Evolutionary conservation across 2,888 invertebrate species (phyloP).

Genomic region (Spodoptera picta): DNA sequence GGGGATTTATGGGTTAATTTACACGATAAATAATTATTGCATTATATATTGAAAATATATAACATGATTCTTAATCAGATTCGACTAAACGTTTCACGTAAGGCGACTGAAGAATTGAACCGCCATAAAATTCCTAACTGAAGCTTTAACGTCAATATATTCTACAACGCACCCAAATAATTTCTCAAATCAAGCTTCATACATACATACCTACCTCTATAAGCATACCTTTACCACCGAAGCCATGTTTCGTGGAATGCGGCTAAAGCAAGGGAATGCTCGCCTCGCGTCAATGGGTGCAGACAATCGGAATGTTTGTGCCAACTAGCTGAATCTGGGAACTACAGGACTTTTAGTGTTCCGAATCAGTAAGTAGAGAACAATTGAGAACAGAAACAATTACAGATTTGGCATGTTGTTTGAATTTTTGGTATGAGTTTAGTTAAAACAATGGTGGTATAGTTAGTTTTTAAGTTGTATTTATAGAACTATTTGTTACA

Average conservation of each 20-base stretch:
- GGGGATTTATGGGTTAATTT: too few species aligned
- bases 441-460: background rate
- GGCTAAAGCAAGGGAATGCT: slow-evolving; percentile 54
- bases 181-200: slow-evolving; percentile 18
- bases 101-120: too few species aligned
- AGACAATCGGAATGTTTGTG: slow-evolving; percentile 64
- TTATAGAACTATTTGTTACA: too few species aligned
- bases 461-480: background rate
- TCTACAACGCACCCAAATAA: too few species aligned
- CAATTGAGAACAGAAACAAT: slow-evolving; percentile 36
- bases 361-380: slow-evolving; percentile 40
- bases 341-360: slow-evolving; percentile 41
- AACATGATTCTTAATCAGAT: too few species aligned
- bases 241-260: slow-evolving; percentile 54
- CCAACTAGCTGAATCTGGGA: slow-evolving; percentile 45
- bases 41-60: too few species aligned
- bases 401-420: slow-evolving; percentile 9
- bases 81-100: too few species aligned
- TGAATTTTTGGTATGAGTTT: background rate
- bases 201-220: slow-evolving; percentile 12
- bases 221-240: slow-evolving; percentile 28
- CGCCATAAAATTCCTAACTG: too few species aligned
- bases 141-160: too few species aligned
- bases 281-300: slow-evolving; percentile 62
- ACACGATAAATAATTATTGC: too few species aligned